Base-by-base conservation (phyloP, 2,888 invertebrate genomes). In the Bugula neritina region DNA sequence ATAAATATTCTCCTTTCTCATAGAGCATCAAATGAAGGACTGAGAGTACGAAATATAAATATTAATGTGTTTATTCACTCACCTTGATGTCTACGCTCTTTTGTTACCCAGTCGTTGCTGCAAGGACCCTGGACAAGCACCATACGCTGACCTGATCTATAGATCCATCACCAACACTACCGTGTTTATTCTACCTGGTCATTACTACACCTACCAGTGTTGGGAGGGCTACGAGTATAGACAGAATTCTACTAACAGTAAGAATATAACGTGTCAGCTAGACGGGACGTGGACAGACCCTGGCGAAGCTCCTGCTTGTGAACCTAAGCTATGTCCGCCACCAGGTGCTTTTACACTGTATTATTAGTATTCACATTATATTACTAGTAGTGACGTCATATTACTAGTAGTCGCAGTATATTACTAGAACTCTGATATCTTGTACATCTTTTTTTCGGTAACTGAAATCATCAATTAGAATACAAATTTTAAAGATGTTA, bases 161-260 rank as follows among this genome's bases (percentile, higher is more conserved):
- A 63, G 34, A n/a, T 63, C 63, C n/a, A 63, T 63, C 5, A 31
- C 27, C 10, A 63, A 63, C 63, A n/a, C 63, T 3, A 63, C 63
- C 10, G 31, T 63, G 5, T 63, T 63, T 31, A 27, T 63, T 1
- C 27, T 63, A 34, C 63, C 63, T 31, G 63, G 63, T n/a, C 63
- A 63, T 31, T 63, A 63, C 63, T 63, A 63, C 34, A 63, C 63
- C 2, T 63, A 63, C 34, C 2, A 31, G 27, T 63, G 63, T n/a
- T 34, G 17, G 25, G 3, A 31, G 13, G 63, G 63, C 5, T 63
- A 63, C 27, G 63, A 63, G 63, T 27, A 63, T 31, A 43, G 43
- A 43, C 5, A 13, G 2, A 31, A 63, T 29, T 21, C 25, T 13
- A 63, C 29, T 63, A 27, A 63, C 17, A 25, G 1, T n/a, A 63